Percentiles rank a stretch among this genome's conserved stretches.
Conservation (phyloP, 2,888 invertebrate genomes). For the Meiosimyza decipiens region DNA sequence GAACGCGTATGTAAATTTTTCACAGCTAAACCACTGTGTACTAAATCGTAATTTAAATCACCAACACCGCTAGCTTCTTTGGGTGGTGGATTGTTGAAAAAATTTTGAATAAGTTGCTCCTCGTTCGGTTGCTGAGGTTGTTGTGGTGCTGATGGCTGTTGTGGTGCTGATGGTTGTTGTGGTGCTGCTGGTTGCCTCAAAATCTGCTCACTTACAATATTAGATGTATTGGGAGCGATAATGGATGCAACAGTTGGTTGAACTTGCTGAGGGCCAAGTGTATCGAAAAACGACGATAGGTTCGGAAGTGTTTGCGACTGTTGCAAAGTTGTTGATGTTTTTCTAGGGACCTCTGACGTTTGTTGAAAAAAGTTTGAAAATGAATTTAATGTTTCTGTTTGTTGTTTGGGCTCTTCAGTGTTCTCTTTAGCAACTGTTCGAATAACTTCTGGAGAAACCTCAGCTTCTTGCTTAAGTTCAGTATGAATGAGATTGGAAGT, state of each 20-base stretch:
- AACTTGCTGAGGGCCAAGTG: conserved; percentile 43
- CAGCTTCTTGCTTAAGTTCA: conserved; percentile 36
- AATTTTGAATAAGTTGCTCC: conserved; percentile 64
- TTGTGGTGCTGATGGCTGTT: conserved; percentile 37
- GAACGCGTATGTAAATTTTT: conserved; percentile 57
- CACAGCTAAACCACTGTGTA: conserved; percentile 59
- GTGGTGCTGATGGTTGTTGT: conserved; percentile 31
- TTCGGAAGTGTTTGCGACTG: conserved; percentile 43
- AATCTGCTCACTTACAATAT: conserved; percentile 13
- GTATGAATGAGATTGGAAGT: conserved; percentile 2
- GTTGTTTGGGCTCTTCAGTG: not conserved
- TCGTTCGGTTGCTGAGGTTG: conserved; percentile 47
- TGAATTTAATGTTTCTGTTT: conserved; percentile 38
- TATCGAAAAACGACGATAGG: conserved; percentile 55
- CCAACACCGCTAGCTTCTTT: conserved; percentile 59
- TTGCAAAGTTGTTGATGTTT: conserved; percentile 25
- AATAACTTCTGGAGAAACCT: conserved; percentile 10
- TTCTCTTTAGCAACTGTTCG: not conserved
- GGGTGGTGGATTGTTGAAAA: conserved; percentile 65
- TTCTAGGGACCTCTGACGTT: conserved; percentile 33
- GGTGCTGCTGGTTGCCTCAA: conserved; percentile 37
- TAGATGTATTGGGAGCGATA: not conserved
- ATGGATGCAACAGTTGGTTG: not conserved
- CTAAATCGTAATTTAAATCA: conserved; percentile 64
- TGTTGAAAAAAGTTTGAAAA: conserved; percentile 52